These are phyloP conservation scores for Pseudomyrmex cubaensis DNA, from an alignment of 1,140 invertebrate genomes.

Conservation along the genomic window DNA sequence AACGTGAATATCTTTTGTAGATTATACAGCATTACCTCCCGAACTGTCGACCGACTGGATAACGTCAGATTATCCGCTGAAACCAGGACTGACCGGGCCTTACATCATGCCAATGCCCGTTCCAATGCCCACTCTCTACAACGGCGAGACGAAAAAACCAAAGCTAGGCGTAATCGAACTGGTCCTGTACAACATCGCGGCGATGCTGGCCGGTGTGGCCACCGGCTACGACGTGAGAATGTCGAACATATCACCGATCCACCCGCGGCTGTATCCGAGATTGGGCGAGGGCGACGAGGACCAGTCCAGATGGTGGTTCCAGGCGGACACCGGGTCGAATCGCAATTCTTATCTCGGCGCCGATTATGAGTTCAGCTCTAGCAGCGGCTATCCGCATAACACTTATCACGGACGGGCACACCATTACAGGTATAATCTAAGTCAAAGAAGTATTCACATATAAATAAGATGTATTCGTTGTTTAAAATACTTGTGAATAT, in stretches of 20 bases:
- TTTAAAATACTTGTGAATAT: no score
- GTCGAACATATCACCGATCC: conserved; percentile 93
- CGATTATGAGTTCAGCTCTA: conserved; percentile 87
- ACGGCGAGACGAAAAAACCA: conserved; percentile 89
- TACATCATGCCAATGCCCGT: conserved; percentile 86
- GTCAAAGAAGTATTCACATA: not conserved
- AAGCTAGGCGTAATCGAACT: conserved; percentile 92
- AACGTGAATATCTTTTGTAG: conserved; percentile 79
- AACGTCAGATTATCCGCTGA: conserved; percentile 86
- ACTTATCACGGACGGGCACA: conserved; percentile 95
- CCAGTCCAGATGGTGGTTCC: conserved; percentile 81
- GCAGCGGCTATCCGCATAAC: conserved; percentile 91
- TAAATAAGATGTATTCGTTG: not conserved
- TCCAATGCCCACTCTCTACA: conserved; percentile 92
- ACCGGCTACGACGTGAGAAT: conserved; percentile 96
- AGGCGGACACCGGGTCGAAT: conserved; percentile 79
- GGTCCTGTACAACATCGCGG: conserved; percentile 95
- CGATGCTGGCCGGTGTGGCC: conserved; percentile 94
- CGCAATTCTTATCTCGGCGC: conserved; percentile 82
- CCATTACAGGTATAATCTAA: conserved; percentile 87
- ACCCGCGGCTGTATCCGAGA: conserved; percentile 90
- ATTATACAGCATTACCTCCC: conserved; percentile 79
- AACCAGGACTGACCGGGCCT: conserved; percentile 80
- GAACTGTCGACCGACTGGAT: conserved; percentile 80
- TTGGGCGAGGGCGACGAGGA: conserved; percentile 78